Base-by-base conservation (phyloP, 2,888 invertebrate genomes). In the Phragmatobia fuliginosa region DNA sequence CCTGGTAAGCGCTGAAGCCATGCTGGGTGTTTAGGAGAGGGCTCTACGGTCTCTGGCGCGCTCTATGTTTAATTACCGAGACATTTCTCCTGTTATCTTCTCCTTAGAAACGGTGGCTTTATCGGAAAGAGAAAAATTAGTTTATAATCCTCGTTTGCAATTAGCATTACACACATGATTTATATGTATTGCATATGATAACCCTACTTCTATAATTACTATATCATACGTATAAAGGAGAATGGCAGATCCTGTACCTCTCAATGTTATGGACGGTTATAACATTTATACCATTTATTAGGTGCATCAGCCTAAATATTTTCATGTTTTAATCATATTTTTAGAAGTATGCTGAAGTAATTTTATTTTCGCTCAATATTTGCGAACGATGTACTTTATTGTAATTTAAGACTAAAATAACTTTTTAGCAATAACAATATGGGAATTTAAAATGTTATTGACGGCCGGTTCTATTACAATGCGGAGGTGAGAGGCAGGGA, bases 101-200 rank as follows among this genome's bases (percentile, higher is more conserved):
- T 83, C 87, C 87, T 92, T 88, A 93, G 89, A 92, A 93, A 84
- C 93, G 93, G 89, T 93, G 92, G 91, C 93, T 93, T 92, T 81
- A 73, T 78, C 70, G 87, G 83, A 86, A 91, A 91, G 81, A 91
- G 83, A 89, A 88, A 87, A 80, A 75, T 72, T 77, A 68, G 70
- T 86, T 83, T 76, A 82, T 72, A 73, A 72, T 69, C 41, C 3
- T 28, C 18, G 14, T 62, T 56, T 64, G 14, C 8, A 38, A 38
- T 28, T 18, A 8, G 14, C 38, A 62, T 0, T 31, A 28, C 5
- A 38, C 31, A 62, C 8, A 11, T 21, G 11, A 2, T 2, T 16
- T n/a, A n/a, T n/a, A n/a, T n/a, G 21, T 18, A 62, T 18, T 21
- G 6, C 8, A 18, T 4, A 41, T 5, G 28, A 41, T 6, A 28